These are phyloP conservation scores for Sialia sialis DNA, from an alignment of 2,113 vertebrate genomes.

Conservation along the genomic window DNA sequence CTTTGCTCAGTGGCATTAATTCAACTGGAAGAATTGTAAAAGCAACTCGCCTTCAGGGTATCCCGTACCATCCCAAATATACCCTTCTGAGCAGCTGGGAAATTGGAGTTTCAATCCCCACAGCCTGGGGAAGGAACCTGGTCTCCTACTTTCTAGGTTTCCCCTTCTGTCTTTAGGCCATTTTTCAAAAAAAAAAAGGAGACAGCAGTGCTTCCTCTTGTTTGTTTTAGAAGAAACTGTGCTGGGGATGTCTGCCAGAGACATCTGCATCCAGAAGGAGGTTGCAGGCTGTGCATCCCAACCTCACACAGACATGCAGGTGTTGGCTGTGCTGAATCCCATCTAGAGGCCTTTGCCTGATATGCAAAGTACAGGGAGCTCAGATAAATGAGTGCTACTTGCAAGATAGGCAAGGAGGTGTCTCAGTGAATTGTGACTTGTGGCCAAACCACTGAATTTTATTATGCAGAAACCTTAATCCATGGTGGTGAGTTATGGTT, in stretches of 20 bases:
- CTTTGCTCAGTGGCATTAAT: neutral
- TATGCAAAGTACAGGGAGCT: neutral
- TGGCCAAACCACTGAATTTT: neutral
- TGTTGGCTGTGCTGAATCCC: neutral
- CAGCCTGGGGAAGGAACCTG: neutral
- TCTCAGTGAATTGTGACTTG: neutral
- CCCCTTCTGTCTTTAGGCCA: neutral
- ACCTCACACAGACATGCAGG: neutral
- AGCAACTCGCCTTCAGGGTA: neutral
- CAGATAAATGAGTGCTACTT: neutral
- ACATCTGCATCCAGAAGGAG: neutral
- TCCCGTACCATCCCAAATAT: neutral
- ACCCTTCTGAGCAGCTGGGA: neutral
- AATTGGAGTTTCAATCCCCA: neutral
- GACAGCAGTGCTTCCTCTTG: neutral
- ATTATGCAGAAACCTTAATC: neutral
- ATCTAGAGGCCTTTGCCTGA: neutral
- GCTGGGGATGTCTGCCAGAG: neutral
- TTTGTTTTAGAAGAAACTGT: neutral
- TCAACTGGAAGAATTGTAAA: neutral
- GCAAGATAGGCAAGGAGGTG: neutral
- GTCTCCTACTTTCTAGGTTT: neutral
- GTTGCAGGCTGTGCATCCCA: neutral
- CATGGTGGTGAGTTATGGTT: neutral
- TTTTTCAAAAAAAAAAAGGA: rapidly evolving